A percentile compares a stretch with the other conserved stretches of the same genome.
phyloP scores from a whole-genome alignment of 1,140 invertebrate genomes.

The Neotoxoptera formosana region DNA sequence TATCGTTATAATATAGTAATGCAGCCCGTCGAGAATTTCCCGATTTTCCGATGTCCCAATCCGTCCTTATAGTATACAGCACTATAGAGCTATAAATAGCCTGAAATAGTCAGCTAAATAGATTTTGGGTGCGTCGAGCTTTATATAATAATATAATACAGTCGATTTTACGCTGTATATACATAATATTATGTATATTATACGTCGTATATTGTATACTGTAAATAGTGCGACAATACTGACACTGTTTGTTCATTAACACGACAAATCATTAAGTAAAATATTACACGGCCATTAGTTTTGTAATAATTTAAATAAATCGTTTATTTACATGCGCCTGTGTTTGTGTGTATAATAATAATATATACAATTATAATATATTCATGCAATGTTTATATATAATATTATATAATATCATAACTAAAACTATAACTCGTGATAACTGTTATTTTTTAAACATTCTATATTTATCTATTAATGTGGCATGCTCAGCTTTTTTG shows the following conservation, averaged over 20 bases:
- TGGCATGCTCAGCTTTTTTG: too few species aligned
- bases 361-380: neutral
- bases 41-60: too few species aligned
- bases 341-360: neutral
- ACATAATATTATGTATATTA: neutral
- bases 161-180: neutral
- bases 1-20: too few species aligned
- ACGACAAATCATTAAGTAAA: neutral
- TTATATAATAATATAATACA: neutral
- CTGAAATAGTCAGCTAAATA: neutral
- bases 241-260: neutral
- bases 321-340: neutral
- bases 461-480: neutral
- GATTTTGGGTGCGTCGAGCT: neutral
- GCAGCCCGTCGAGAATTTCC: too few species aligned
- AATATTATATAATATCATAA: neutral
- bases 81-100: neutral
- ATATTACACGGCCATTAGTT: neutral
- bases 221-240: neutral
- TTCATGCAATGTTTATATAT: neutral
- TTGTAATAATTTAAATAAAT: slow-evolving; percentile 6
- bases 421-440: neutral
- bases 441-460: neutral
- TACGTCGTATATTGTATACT: neutral
- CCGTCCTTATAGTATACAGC: too few species aligned